Evolutionary conservation across 2,113 vertebrate species (phyloP).

Genomic region (Cyprinodon tularosa): DNA sequence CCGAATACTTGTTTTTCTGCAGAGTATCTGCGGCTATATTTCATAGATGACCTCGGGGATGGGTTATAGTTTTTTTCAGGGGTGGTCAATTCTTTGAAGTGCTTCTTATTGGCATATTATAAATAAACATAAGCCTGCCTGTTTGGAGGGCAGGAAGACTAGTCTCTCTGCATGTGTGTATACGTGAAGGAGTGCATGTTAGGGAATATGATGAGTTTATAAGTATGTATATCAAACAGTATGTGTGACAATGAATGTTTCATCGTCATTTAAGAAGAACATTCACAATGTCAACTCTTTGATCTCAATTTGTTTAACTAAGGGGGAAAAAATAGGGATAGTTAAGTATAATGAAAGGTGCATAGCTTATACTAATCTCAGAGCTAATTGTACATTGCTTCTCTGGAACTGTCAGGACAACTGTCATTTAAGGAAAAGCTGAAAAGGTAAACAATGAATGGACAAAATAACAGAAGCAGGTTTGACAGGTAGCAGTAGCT

Average conservation of each 20-base stretch:
- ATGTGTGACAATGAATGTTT: constrained; percentile 27
- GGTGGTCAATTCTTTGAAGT: constrained; percentile 69
- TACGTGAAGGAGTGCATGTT: background rate
- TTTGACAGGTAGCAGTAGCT: background rate
- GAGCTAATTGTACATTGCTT: constrained; percentile 16
- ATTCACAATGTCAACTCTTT: constrained; percentile 37
- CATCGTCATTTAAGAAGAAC: constrained; percentile 31
- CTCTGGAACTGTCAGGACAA: background rate
- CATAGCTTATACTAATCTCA: constrained; percentile 22
- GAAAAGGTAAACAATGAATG: background rate
- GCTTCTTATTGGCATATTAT: constrained; percentile 58
- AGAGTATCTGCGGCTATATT: constrained; percentile 16
- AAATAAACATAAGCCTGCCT: constrained; percentile 61
- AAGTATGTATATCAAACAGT: constrained; percentile 15
- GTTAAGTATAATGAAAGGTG: constrained; percentile 20
- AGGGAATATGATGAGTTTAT: constrained; percentile 15
- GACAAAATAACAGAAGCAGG: background rate
- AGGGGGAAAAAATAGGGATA: constrained; percentile 28
- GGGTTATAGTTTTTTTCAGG: constrained; percentile 4
- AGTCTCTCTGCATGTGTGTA: background rate
- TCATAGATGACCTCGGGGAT: constrained; percentile 32
- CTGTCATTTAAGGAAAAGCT: background rate
- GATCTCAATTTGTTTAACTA: constrained; percentile 50
- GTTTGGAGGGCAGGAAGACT: constrained; percentile 40
- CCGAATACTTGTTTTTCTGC: background rate